A percentile compares a stretch with the other conserved stretches of the same genome.
Evolutionary conservation across 2,113 vertebrate genomes (phyloP).

Genomic region (Tetraodon nigroviridis): DNA sequence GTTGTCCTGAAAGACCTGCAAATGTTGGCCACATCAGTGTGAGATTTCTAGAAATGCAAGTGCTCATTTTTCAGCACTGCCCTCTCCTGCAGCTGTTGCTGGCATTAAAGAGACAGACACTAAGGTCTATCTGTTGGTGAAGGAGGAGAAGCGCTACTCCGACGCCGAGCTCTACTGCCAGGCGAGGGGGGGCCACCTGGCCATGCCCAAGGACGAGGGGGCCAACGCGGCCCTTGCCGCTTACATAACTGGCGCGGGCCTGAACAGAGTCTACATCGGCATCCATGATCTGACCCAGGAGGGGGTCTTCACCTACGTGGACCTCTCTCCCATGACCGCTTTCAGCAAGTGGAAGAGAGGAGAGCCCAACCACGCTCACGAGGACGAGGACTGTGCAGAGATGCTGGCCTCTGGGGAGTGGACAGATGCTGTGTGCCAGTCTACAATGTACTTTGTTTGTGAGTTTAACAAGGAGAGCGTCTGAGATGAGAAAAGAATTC

Average conservation of each 20-base stretch:
- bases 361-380: slow-evolving; percentile 93
- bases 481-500: slow-evolving; percentile 65
- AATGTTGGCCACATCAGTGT: slow-evolving; percentile 65
- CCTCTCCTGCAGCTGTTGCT: slow-evolving; percentile 96
- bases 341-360: slow-evolving; percentile 93
- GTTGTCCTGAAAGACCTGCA: slow-evolving; percentile 35
- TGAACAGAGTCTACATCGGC: slow-evolving; percentile 90
- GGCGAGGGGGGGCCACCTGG: slow-evolving; percentile 85
- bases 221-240: slow-evolving; percentile 84
- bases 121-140: slow-evolving; percentile 96
- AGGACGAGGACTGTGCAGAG: slow-evolving; percentile 94
- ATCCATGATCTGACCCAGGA: slow-evolving; percentile 90
- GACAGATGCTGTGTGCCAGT: slow-evolving; percentile 93
- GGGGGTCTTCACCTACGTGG: slow-evolving; percentile 86
- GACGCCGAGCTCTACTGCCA: slow-evolving; percentile 91
- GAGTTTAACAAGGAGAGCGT: slow-evolving; percentile 92
- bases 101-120: slow-evolving; percentile 93
- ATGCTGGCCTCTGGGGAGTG: slow-evolving; percentile 91
- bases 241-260: slow-evolving; percentile 86
- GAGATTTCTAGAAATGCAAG: slow-evolving; percentile 83
- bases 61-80: slow-evolving; percentile 96
- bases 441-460: slow-evolving; percentile 95
- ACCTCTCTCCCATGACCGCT: slow-evolving; percentile 88
- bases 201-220: slow-evolving; percentile 92
- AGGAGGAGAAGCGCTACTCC: slow-evolving; percentile 87